Evolutionary conservation across 2,113 vertebrate genomes (phyloP), one percentile per base, ranked within the genome.

Genomic region (Cinclus cinclus): DNA sequence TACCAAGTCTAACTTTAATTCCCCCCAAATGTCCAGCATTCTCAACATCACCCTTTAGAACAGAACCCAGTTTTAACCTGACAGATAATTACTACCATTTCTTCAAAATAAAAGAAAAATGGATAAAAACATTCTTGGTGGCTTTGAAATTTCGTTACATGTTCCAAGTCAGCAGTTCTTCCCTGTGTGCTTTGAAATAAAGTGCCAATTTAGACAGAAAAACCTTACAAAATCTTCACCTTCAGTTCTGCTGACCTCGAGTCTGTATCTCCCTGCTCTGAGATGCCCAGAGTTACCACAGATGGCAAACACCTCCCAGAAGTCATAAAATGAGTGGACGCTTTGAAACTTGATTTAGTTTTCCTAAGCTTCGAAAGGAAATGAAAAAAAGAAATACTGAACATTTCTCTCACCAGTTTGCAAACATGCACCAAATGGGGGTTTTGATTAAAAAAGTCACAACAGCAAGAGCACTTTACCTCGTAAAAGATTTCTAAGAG

Each of bases 41-140:
- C 44, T 71, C 44, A 90, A 27, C 9, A 44, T 35, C 15, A 64
- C 12, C 27, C 10, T 67, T 90, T 63, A 67, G 50, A 52, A 42
- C 6, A 47, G 35, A 83, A 77, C 23, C 80, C 37, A 11, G 14
- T 33, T 94, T 90, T 75, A 67, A 44, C 41, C 46, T 92, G 33
- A 63, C 33, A 70, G 49, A 73, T 35, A 81, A 76, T 10, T 7
- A 62, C 17, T 16, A 33, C 24, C 18, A 53, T 64, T 78, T 60
- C 65, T 79, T 93, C 39, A 84, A 90, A 95, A 67, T 41, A 84
- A 90, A 82, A 78, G 44, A 81, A 94, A 89, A 81, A 68, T 15
- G 1, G 58, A 81, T 78, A 78, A 89, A 92, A 81, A 56, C 53
- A 41, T 79, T 73, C 49, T 49, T 12, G 18, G 46, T 62, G 50